Percentiles rank a stretch among this genome's conserved stretches.
Evolutionary conservation across 2,888 invertebrate species (phyloP).

Genomic region (Clivina fossor): DNA sequence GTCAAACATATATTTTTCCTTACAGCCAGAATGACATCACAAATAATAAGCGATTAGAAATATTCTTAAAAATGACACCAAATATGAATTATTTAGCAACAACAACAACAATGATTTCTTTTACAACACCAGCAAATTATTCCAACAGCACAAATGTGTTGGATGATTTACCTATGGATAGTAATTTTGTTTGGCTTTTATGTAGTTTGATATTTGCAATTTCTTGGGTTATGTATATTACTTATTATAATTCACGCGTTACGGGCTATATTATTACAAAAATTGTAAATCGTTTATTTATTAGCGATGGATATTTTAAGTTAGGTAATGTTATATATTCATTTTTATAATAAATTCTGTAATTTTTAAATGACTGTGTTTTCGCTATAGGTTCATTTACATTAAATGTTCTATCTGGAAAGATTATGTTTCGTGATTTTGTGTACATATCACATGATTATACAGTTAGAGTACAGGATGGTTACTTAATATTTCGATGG

Average conservation of each 20-base stretch:
- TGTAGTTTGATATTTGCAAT: slow-evolving; percentile 81
- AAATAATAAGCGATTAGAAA: too few species aligned
- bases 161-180: slow-evolving; percentile 75
- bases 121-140: slow-evolving; percentile 17
- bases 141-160: slow-evolving; percentile 43
- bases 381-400: slow-evolving; percentile 82
- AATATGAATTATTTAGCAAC: slow-evolving; percentile 1
- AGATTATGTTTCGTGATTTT: slow-evolving; percentile 97
- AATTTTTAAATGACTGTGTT: slow-evolving; percentile 14
- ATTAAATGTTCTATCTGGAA: slow-evolving; percentile 93
- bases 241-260: slow-evolving; percentile 92
- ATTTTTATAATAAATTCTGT: neutral
- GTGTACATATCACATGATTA: slow-evolving; percentile 93
- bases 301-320: slow-evolving; percentile 84
- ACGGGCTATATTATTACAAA: slow-evolving; percentile 88
- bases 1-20: too few species aligned
- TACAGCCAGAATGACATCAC: too few species aligned
- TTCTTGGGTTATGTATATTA: slow-evolving; percentile 91
- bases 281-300: slow-evolving; percentile 83
- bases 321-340: slow-evolving; percentile 68
- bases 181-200: slow-evolving; percentile 74
- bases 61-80: slow-evolving; percentile 6
- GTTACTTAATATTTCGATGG: slow-evolving; percentile 96
- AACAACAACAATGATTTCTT: slow-evolving; percentile 5
- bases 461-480: slow-evolving; percentile 90